Base-by-base conservation (phyloP, 2,113 vertebrate species). In the Dipodomys ordii region DNA sequence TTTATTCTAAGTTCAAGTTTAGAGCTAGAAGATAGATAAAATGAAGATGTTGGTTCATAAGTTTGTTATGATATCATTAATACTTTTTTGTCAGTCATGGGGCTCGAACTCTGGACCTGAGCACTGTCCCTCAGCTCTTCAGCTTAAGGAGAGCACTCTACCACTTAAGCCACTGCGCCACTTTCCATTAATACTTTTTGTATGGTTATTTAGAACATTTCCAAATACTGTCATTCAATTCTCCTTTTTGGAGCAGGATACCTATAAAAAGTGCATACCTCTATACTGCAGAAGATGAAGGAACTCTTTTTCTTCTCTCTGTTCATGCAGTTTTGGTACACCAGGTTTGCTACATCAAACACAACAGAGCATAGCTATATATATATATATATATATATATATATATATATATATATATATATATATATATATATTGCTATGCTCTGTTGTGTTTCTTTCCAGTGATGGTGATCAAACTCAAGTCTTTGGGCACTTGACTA, bases 211-310 rank as follows among this genome's bases (percentile, higher is more conserved):
- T 83, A 30, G 49, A 87, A 53, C 8, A 18, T 83, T 79, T 49
- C 49, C 49, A 49, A 49, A 49, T 49, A 49, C 49, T 64, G 18
- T 65, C 39, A 90, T 46, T 92, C 30, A 10, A 16, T 53, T 80
- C 57, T 83, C 15, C 35, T 13, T 73, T 73, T 92, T 92, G 72
- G 86, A 87, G 25, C 39, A 92, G 79, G 62, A 90, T 23, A 83
- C n/a, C 7, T 71, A 49, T 49, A 76, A 57, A 91, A 83, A 79
- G 20, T 60, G 2, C 13, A 84, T 22, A 32, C 49, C 8, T 49
- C 49, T 49, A 12, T 49, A 49, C 39, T 80, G 3, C 1, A 76
- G 73, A 69, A 2, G 28, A 77, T 87, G 27, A 76, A 73, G 86
- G 28, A 80, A 25, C 57, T 74, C 60, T 6, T 18, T 28, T 86